Base-by-base conservation (phyloP, 2,888 invertebrate species). In the Acrobasis consociella region DNA sequence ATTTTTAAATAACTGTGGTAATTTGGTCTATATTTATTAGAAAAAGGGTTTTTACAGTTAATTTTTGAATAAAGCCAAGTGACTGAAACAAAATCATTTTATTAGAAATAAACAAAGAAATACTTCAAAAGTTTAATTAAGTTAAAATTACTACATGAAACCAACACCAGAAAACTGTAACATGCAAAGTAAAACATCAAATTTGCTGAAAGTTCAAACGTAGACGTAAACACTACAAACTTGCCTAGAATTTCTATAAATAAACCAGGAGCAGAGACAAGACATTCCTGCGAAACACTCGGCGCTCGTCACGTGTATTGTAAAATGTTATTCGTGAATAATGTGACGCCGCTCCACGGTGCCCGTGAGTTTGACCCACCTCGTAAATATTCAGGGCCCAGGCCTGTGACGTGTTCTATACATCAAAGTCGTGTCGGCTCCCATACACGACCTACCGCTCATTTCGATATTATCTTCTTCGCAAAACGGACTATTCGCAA, bases 351-450 rank as follows among this genome's bases (percentile, higher is more conserved):
- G 70, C 74, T 76, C 76, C 75, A 67, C 64, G 70, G 72, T 67
- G 68, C 70, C 68, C 49, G 71, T 68, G 75, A 74, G 73, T 72
- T 70, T 74, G 70, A 72, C 73, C 73, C 75, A 72, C 71, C 80
- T 85, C 84, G 86, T 88, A 87, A 87, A 88, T 87, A 88, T 88
- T 87, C 87, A 86, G 84, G 84, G 83, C 82, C 82, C 83, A 74
- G 38, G 49, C 62, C 55, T 13, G 55, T 38, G 77, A 73, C 82
- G 80, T 73, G 80, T 76, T 77, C 82, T 80, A 85, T 86, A 85
- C 85, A 86, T 87, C 86, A 84, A 85, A 84, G 86, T 86, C 84
- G 78, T 70, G 78, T 80, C 78, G 78, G 77, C 80, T 82, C 73
- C 79, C 78, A 81, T 81, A 80, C 74, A 75, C 73, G 68, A 75